Percentiles rank a stretch among this genome's conserved stretches.
Conservation (phyloP, 92 coral and sea anemone species). For the Phenganax marumi region DNA sequence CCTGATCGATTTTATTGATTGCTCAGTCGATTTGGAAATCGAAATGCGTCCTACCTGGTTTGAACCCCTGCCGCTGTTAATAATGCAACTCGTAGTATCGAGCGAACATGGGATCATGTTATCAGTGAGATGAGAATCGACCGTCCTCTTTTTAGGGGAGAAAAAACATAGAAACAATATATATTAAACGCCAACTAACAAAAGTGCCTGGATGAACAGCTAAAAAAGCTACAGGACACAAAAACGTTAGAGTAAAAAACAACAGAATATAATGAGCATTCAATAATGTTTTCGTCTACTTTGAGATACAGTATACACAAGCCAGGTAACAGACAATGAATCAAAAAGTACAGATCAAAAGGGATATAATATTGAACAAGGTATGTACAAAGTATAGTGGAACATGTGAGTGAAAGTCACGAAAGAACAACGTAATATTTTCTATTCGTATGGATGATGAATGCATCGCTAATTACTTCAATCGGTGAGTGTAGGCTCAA, state of each 20-base stretch:
- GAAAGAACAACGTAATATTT: conserved; percentile 28
- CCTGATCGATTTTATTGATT: not conserved
- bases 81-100: not conserved
- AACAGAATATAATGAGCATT: no score
- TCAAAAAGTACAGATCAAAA: no score
- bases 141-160: not conserved
- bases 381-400: not conserved
- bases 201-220: not conserved
- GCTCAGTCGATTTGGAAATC: not conserved
- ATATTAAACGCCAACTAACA: not conserved
- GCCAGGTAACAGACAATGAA: no score
- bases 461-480: not conserved
- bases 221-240: not conserved
- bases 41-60: not conserved
- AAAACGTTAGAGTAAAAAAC: no score
- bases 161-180: not conserved
- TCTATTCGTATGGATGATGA: not conserved
- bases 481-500: not conserved
- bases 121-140: conserved; percentile 35
- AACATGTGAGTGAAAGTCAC: conserved; percentile 24
- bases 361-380: no score
- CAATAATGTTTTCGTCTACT: no score
- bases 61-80: not conserved
- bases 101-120: conserved; percentile 38
- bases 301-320: no score